phyloP scores from a whole-genome alignment of 2,797 vertebrate genomes.

The Amblyraja radiata region DNA sequence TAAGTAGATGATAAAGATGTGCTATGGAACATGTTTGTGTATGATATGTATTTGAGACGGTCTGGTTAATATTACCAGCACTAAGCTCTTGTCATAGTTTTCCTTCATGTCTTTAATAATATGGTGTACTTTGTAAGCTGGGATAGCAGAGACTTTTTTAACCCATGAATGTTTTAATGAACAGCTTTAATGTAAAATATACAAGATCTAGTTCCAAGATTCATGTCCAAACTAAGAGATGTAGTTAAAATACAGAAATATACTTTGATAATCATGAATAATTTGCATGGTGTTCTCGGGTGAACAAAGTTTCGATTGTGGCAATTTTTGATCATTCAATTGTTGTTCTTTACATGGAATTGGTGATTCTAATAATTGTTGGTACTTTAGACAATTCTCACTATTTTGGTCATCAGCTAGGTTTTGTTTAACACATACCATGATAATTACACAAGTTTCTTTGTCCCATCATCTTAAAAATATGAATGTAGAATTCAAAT shows the following conservation, averaged over 20 bases:
- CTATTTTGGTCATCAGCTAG: not conserved
- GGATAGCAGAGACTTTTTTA: not conserved
- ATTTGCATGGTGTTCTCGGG: not conserved
- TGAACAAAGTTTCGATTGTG: not conserved
- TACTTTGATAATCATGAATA: not conserved
- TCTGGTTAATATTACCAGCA: constrained; percentile 34
- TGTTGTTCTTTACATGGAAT: not conserved
- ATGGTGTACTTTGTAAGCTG: not conserved
- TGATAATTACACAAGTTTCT: not conserved
- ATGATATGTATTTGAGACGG: constrained; percentile 36
- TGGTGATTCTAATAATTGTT: not conserved
- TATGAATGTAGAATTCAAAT: not conserved
- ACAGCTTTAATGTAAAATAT: not conserved
- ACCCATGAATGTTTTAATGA: not conserved
- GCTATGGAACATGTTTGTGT: constrained; percentile 33
- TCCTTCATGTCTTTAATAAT: constrained; percentile 28
- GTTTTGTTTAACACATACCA: not conserved
- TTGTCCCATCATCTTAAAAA: not conserved
- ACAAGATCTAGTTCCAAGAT: not conserved
- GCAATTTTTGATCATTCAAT: not conserved
- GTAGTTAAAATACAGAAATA: not conserved
- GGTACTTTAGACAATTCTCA: not conserved
- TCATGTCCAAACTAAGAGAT: not conserved
- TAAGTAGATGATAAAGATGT: constrained; percentile 38
- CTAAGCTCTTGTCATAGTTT: constrained; percentile 34